Conservation (phyloP, 2,797 vertebrate species). For the Pseudochirops corinnae region DNA sequence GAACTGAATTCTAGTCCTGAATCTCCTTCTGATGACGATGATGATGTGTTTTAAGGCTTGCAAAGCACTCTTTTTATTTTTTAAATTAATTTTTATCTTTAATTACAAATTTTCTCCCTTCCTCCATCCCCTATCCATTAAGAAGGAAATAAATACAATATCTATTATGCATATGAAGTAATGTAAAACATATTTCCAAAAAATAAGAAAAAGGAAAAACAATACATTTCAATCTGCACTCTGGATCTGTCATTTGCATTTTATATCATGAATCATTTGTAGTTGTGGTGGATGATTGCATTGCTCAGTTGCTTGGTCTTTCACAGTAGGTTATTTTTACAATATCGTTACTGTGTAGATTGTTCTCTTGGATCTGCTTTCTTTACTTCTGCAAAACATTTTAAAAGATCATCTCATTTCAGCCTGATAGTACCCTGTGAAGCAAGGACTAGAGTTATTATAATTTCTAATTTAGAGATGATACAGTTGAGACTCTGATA, state of each 20-base stretch:
- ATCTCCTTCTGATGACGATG: neutral
- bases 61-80: neutral
- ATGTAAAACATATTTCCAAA: neutral
- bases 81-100: neutral
- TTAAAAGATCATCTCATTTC: neutral
- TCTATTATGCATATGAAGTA: neutral
- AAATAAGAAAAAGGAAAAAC: neutral
- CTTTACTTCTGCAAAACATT: neutral
- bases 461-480: too few species aligned
- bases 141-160: neutral
- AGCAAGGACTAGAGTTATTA: too few species aligned
- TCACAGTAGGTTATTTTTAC: neutral
- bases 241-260: neutral
- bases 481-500: too few species aligned
- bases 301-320: neutral
- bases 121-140: neutral
- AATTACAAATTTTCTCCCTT: neutral
- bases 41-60: neutral
- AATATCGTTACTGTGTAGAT: neutral
- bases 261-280: neutral
- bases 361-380: neutral
- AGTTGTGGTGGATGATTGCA: neutral
- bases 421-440: too few species aligned
- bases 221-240: neutral
- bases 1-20: neutral